Evolutionary conservation across 2,797 vertebrate species (phyloP).

Genomic region (Chloroceryle inda): DNA sequence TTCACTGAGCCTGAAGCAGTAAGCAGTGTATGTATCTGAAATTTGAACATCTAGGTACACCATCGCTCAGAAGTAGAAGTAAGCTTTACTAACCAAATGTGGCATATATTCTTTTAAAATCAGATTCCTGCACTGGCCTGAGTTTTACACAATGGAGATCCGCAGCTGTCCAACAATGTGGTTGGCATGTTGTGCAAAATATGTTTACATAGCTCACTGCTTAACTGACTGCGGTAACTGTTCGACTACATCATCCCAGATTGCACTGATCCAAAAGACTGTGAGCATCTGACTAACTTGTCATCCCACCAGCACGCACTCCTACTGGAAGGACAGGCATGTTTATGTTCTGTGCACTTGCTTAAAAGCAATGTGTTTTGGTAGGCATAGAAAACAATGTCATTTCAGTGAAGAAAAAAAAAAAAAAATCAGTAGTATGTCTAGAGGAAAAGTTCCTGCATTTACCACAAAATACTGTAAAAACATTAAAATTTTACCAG

Average conservation of each 20-base stretch:
- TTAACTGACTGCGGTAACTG: not conserved
- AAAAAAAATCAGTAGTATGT: not conserved
- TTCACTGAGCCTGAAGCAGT: not conserved
- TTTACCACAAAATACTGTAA: not conserved
- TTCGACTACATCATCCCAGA: not conserved
- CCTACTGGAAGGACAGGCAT: not conserved
- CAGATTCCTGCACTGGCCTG: not conserved
- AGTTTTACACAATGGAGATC: not conserved
- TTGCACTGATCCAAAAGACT: not conserved
- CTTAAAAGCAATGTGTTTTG: not conserved
- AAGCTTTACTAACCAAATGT: not conserved
- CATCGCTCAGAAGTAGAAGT: not conserved
- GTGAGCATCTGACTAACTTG: not conserved
- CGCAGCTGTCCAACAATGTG: not conserved
- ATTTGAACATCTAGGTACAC: not conserved
- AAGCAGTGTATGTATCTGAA: not conserved
- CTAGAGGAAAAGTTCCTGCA: not conserved
- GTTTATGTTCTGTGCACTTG: not conserved
- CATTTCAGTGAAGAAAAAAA: not conserved
- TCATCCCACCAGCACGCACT: not conserved
- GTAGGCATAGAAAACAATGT: not conserved
- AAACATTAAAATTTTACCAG: not conserved
- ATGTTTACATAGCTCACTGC: not conserved
- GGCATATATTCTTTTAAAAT: not conserved
- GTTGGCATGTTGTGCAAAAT: not conserved